Percentiles rank a stretch among this genome's conserved stretches.
Conservation (phyloP, 2,797 vertebrate species). For the Danionella dracula region DNA sequence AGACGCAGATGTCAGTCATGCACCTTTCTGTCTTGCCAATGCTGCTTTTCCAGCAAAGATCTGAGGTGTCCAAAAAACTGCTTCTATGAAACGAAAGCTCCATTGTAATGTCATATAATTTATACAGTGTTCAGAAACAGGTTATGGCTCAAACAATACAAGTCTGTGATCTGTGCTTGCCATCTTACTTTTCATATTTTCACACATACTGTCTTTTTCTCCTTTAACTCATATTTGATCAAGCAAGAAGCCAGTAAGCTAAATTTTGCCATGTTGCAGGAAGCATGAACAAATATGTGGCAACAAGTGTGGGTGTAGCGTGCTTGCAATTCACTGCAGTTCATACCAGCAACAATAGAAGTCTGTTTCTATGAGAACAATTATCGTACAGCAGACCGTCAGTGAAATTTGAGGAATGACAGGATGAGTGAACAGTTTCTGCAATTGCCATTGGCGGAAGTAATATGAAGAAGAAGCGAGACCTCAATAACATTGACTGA, state of each 20-base stretch:
- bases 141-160: no score
- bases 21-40: conserved; percentile 6
- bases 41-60: neutral
- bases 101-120: neutral
- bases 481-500: conserved; percentile 18
- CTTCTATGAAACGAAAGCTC: conserved; percentile 3
- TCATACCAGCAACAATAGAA: neutral
- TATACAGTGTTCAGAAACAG: neutral
- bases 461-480: conserved; percentile 11
- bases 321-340: neutral
- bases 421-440: conserved; percentile 10
- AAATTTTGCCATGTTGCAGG: neutral
- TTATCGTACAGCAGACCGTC: neutral
- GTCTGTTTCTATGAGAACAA: conserved; percentile 30
- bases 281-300: conserved; percentile 7
- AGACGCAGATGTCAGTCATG: conserved; percentile 35
- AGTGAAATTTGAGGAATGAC: neutral
- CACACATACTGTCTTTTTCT: no score
- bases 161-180: no score
- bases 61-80: conserved; percentile 7
- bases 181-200: no score
- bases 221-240: neutral
- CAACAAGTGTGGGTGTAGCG: neutral
- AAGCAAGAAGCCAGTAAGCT: neutral
- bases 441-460: neutral